Base-by-base conservation (phyloP, 1,140 invertebrate genomes). In the Platyscapa corneri region DNA sequence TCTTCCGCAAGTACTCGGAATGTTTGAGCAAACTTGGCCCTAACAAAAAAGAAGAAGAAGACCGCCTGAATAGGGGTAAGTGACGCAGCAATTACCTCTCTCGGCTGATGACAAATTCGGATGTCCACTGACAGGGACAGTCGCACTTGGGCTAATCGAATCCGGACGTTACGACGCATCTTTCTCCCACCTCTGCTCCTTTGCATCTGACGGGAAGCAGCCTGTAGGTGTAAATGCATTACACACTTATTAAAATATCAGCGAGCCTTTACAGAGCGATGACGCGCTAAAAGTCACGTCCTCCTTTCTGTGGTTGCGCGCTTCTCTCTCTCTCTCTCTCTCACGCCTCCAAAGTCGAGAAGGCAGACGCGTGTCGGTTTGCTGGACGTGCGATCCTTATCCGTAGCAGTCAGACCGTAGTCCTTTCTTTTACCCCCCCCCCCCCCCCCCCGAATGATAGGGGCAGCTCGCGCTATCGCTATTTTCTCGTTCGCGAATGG, bases 121-220 rank as follows among this genome's bases (percentile, higher is more conserved):
- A 67, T 81, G 70, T 46, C 75, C 39, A 34, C 20, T 60, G 23
- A 46, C 1, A 46, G 14, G 0, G 8, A n/a, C 0, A 42, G 30
- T 78, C 56, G 74, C 74, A 81, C 27, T 77, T 72, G 53, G 77
- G 65, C 81, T 89, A 91, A 91, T 91, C 87, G 89, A 89, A 89
- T 90, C 86, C 89, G 88, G 89, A 91, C 86, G 88, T 92, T 91
- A 91, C 89, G 42, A 34, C 49, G 90, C 88, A 86, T 77, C 88
- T 89, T 90, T 89, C 88, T 14, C n/a, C 39, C 27, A 32, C 32
- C 42, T 82, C 37, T 42, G 1, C 27, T 7, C 3, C 20, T 30
- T 60, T 39, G 7, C 18, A 60, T 74, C 39, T 34, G 3, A 6
- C 30, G 65, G 10, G n/a, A 76, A 20, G 34, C 20, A 60, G 14